Evolutionary conservation across 1,140 invertebrate species (phyloP).

Genomic region (Rhyzopertha dominica): DNA sequence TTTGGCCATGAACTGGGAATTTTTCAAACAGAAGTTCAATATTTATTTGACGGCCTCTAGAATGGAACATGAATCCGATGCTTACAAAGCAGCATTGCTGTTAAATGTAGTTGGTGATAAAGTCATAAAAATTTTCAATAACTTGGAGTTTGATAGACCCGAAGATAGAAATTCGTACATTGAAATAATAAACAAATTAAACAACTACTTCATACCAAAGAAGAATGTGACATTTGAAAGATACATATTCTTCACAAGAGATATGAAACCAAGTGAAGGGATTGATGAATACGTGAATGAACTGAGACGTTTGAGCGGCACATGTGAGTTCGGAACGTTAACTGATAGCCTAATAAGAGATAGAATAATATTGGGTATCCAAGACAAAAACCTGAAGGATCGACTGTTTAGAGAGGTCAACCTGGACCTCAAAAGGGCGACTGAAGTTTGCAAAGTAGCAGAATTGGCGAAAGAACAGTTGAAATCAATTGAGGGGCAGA

Average conservation of each 20-base stretch:
- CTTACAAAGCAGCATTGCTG: background rate
- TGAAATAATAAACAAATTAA: constrained; percentile 1
- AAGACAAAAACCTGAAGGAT: background rate
- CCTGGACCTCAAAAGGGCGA: background rate
- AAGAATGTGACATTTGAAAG: constrained; percentile 6
- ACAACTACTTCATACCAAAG: background rate
- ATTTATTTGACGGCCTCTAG: background rate
- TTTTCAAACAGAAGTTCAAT: constrained; percentile 2
- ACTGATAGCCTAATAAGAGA: constrained; percentile 1
- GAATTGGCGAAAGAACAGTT: no score
- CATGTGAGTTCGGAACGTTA: constrained; percentile 2
- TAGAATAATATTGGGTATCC: background rate
- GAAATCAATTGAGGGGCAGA: no score
- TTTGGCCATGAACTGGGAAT: no score
- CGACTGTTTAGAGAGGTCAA: background rate
- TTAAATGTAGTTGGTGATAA: constrained; percentile 2
- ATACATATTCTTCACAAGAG: background rate
- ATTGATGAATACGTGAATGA: background rate
- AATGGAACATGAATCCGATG: background rate
- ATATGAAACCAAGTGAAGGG: no score
- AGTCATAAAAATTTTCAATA: constrained; percentile 4
- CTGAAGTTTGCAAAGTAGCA: no score
- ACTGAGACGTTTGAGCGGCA: background rate
- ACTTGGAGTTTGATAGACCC: background rate
- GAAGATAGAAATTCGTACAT: constrained; percentile 1